Evolutionary conservation across 2,797 vertebrate genomes (phyloP).

Genomic region (Rhinatrema bivittatum): DNA sequence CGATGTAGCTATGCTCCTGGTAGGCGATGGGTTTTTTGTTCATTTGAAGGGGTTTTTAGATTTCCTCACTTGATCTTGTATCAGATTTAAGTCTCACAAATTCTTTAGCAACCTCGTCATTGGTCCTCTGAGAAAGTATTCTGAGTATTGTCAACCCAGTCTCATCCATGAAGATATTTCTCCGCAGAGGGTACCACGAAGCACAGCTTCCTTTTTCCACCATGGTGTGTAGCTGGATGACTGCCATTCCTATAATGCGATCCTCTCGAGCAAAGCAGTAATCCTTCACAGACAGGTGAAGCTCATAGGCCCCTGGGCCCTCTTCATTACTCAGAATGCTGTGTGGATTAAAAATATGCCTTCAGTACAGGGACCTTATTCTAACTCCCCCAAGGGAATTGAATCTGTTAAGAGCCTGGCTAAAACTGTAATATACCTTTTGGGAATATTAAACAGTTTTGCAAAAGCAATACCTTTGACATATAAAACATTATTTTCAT

Average conservation of each 20-base stretch:
- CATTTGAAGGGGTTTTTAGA: slow-evolving; percentile 43
- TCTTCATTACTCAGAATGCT: slow-evolving; percentile 85
- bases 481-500: background rate
- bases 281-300: slow-evolving; percentile 92
- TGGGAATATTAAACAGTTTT: background rate
- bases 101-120: slow-evolving; percentile 93
- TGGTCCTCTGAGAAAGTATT: slow-evolving; percentile 95
- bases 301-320: slow-evolving; percentile 79
- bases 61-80: slow-evolving; percentile 80
- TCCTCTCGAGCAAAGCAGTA: slow-evolving; percentile 97
- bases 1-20: slow-evolving; percentile 39
- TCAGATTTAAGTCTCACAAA: slow-evolving; percentile 95
- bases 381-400: background rate
- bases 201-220: slow-evolving; percentile 72
- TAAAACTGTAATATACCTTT: background rate
- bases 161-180: slow-evolving; percentile 77
- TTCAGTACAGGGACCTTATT: slow-evolving; percentile 7
- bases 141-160: slow-evolving; percentile 90
- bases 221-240: slow-evolving; percentile 80
- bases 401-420: background rate
- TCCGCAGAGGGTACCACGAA: slow-evolving; percentile 77
- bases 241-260: slow-evolving; percentile 83
- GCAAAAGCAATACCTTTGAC: background rate
- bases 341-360: slow-evolving; percentile 12
- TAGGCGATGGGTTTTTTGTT: slow-evolving; percentile 19